Conservation (phyloP, 2,797 vertebrate species). For the Catostomus latipinnis region DNA sequence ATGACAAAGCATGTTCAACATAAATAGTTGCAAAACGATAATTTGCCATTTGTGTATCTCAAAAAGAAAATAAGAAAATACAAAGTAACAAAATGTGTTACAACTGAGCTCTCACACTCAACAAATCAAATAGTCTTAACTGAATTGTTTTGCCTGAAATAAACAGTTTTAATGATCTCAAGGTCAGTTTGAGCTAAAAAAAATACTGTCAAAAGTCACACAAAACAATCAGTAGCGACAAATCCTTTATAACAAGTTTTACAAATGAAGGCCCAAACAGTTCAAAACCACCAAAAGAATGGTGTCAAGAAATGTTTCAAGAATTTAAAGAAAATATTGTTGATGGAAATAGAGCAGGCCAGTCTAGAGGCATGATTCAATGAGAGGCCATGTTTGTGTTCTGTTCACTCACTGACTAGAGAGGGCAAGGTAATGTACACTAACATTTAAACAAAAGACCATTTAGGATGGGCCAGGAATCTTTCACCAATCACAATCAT, state of each 20-base stretch:
- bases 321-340: background rate
- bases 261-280: background rate
- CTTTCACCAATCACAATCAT: conserved; percentile 50
- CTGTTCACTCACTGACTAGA: conserved; percentile 16
- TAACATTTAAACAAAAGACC: conserved; percentile 66
- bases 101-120: background rate
- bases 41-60: no score
- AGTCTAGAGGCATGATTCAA: conserved; percentile 1
- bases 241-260: background rate
- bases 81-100: background rate
- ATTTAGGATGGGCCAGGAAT: conserved; percentile 57
- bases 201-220: background rate
- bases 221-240: background rate
- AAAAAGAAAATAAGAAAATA: background rate
- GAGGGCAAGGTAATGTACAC: conserved; percentile 22
- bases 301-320: background rate
- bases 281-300: background rate
- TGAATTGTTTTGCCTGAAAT: conserved; percentile 49
- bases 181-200: background rate
- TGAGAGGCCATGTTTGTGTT: background rate
- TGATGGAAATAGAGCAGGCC: background rate
- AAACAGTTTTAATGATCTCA: conserved; percentile 63
- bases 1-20: background rate
- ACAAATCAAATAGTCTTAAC: background rate
- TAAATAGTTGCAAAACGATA: background rate